phyloP scores from a whole-genome alignment of 2,888 invertebrate genomes.

The Aleiodes testaceus region DNA sequence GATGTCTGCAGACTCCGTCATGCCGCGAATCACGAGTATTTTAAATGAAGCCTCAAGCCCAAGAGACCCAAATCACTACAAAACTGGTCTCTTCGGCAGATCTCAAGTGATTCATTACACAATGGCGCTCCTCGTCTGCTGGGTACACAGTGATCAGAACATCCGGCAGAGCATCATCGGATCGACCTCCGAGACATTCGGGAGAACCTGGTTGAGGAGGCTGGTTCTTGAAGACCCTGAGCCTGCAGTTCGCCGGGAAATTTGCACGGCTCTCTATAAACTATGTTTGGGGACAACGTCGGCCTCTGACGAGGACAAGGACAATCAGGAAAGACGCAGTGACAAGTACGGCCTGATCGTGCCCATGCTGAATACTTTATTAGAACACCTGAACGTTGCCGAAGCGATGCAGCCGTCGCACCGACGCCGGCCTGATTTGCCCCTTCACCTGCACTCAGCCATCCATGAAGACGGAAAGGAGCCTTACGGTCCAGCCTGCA shows the following conservation, averaged over 20 bases:
- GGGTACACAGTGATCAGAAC: constrained; percentile 90
- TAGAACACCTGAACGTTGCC: constrained; percentile 87
- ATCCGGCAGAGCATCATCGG: constrained; percentile 84
- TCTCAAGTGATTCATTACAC: constrained; percentile 93
- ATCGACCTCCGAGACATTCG: constrained; percentile 81
- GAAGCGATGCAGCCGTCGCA: constrained; percentile 84
- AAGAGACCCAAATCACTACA: constrained; percentile 87
- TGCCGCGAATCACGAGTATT: constrained; percentile 89
- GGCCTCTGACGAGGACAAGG: constrained; percentile 69
- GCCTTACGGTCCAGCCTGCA: constrained; percentile 93
- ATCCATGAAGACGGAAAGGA: constrained; percentile 91
- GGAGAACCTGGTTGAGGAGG: constrained; percentile 84
- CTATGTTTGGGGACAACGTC: constrained; percentile 83
- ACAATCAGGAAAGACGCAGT: constrained; percentile 62
- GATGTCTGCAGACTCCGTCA: constrained; percentile 88
- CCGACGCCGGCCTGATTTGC: constrained; percentile 63
- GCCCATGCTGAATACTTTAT: constrained; percentile 86
- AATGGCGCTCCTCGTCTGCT: constrained; percentile 92
- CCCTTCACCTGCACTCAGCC: constrained; percentile 76
- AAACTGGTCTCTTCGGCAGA: constrained; percentile 94
- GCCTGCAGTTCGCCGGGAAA: constrained; percentile 91
- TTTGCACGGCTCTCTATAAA: constrained; percentile 93
- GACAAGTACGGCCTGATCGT: constrained; percentile 77
- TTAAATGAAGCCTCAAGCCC: constrained; percentile 89
- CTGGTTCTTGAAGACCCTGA: constrained; percentile 94